Evolutionary conservation across 2,113 vertebrate genomes (phyloP), one percentile per base, ranked within the genome.

Genomic region (Addax nasomaculatus): DNA sequence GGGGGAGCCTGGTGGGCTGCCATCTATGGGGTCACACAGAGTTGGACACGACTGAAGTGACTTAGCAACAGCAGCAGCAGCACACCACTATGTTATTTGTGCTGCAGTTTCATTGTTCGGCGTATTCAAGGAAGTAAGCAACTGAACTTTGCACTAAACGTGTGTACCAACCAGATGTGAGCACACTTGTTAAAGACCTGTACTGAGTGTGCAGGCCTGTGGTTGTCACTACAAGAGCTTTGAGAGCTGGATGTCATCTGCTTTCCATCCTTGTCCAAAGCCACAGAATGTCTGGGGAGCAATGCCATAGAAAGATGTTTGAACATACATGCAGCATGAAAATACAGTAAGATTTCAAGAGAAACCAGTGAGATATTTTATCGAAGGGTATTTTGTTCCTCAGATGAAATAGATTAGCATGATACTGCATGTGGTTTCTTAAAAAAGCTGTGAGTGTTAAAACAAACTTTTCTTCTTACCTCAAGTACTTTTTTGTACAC

Each of bases 161-260:
- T 55, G 2, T 6, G 16, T 16, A 13, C 3, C 53, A 33, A 14
- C 30, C 17, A 29, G 45, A 53, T 7, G 3, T 14, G 43, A 70
- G 33, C 7, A 43, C 19, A 14, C 0, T 0, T 36, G 29, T 8
- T 29, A 36, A 73, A 57, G 47, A 25, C 25, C 19, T 3, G 0
- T 3, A 3, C 25, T 8, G 0, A 4, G 7, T 0, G 0, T 33
- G 9, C 0, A 0, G 13, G 33, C 8, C 30, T 45, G 53, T 6
- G 17, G 45, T 7, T 39, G 47, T 30, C 3, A 0, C n/a, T 5
- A 29, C 8, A 0, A 83, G 43, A 64, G 21, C n/a, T 13, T 25
- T 19, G 25, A 58, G 81, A 53, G 2, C 4, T 45, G 60, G 29
- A 14, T 81, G 45, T 39, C 4, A 0, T 81, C 60, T 73, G 17